Conservation (phyloP, 2,797 vertebrate genomes). For the Falco berigora region DNA sequence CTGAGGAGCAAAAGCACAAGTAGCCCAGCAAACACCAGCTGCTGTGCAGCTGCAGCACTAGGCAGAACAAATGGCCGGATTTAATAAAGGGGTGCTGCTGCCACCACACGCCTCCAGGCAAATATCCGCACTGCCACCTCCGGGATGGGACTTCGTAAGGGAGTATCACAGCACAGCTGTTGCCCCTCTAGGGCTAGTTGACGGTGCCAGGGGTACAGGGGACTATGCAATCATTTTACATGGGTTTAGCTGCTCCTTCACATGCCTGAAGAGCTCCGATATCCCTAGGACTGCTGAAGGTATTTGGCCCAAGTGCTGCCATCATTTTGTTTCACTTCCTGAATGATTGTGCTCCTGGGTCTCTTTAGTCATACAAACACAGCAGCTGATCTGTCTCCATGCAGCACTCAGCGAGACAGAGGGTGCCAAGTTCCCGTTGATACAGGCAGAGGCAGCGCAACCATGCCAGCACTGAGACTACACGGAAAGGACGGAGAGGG, state of each 20-base stretch:
- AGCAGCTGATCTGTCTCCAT: conserved; percentile 19
- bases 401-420: neutral
- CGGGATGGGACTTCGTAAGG: neutral
- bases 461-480: neutral
- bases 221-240: neutral
- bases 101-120: neutral
- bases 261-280: neutral
- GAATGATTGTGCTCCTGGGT: conserved; percentile 44
- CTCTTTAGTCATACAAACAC: conserved; percentile 46
- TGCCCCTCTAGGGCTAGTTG: neutral
- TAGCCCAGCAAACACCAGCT: neutral
- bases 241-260: neutral
- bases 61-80: neutral
- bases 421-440: conserved; percentile 30
- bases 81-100: neutral
- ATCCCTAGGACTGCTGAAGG: neutral
- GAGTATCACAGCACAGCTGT: neutral
- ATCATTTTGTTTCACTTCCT: conserved; percentile 32
- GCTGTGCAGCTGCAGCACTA: neutral
- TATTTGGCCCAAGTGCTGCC: neutral
- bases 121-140: neutral
- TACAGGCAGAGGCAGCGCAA: neutral
- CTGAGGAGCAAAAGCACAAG: neutral
- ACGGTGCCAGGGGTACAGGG: neutral
- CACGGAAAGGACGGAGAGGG: neutral